Percentiles rank a stretch among this genome's conserved stretches.
Conservation (phyloP, 2,797 vertebrate species). For the Simalia tracyae region DNA sequence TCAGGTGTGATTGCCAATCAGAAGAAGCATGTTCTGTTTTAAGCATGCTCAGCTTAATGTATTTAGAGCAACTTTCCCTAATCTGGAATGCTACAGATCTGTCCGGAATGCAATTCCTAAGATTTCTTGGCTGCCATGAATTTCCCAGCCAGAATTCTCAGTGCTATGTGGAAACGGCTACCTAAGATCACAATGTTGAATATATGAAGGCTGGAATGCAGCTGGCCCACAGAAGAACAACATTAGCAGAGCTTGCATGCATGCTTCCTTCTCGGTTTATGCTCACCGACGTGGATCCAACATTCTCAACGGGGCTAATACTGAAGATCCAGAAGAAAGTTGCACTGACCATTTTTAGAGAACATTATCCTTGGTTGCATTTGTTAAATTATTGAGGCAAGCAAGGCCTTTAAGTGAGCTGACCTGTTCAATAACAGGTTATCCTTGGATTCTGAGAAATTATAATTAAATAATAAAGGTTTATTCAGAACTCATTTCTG, state of each 20-base stretch:
- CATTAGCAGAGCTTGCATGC: not conserved
- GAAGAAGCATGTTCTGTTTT: not conserved
- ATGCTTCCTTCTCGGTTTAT: no score
- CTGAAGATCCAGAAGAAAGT: not conserved
- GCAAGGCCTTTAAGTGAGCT: not conserved
- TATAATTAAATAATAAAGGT: not conserved
- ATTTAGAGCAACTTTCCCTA: not conserved
- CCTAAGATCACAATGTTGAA: not conserved
- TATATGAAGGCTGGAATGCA: not conserved
- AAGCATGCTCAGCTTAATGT: not conserved
- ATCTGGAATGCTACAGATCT: no score
- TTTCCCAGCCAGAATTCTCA: no score
- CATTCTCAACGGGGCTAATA: not conserved
- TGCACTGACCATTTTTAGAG: not conserved
- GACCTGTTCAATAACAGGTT: not conserved
- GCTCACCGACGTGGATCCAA: not conserved
- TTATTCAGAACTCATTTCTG: not conserved
- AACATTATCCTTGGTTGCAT: not conserved
- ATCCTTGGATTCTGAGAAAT: not conserved
- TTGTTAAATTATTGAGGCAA: not conserved
- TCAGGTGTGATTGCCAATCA: not conserved
- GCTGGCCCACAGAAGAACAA: not conserved
- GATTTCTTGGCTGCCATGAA: not conserved
- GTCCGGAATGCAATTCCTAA: no score
- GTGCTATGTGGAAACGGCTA: no score